phyloP scores from a whole-genome alignment of 2,797 vertebrate species.

The Acipenser transmontanus region DNA sequence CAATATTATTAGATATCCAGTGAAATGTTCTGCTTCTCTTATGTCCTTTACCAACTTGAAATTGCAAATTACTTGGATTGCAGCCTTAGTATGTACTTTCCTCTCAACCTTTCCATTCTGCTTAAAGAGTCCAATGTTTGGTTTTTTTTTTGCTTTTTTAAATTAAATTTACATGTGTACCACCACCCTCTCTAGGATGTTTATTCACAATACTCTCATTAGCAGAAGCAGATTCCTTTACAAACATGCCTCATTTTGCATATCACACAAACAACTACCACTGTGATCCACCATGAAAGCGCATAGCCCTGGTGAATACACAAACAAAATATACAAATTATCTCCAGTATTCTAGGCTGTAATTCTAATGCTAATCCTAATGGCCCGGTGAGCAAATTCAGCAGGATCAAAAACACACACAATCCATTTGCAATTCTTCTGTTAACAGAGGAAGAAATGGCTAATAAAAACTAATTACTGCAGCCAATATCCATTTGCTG shows the following conservation, averaged over 20 bases:
- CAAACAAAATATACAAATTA: constrained; percentile 61
- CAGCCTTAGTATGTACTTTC: too few relatives aligned
- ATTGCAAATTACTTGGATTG: too few relatives aligned
- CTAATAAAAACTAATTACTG: constrained; percentile 17
- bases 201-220: constrained; percentile 29
- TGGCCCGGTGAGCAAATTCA: constrained; percentile 48
- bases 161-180: constrained; percentile 22
- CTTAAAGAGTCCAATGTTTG: too few relatives aligned
- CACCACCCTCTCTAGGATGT: constrained; percentile 17
- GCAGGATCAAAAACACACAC: constrained; percentile 28
- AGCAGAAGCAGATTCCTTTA: constrained; percentile 30
- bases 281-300: constrained; percentile 34
- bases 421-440: constrained; percentile 41
- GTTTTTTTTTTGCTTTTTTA: too few relatives aligned
- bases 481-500: constrained; percentile 1
- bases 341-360: constrained; percentile 53
- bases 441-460: constrained; percentile 20
- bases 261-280: constrained; percentile 33
- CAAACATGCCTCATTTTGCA: constrained; percentile 39
- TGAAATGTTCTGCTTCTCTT: too few relatives aligned
- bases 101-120: too few relatives aligned
- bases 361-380: constrained; percentile 69
- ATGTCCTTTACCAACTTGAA: too few relatives aligned
- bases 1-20: too few relatives aligned
- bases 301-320: constrained; percentile 52